Evolutionary conservation across 1,140 invertebrate genomes (phyloP), one percentile per base, ranked within the genome.

Genomic region (Hylyphantes graminicola): DNA sequence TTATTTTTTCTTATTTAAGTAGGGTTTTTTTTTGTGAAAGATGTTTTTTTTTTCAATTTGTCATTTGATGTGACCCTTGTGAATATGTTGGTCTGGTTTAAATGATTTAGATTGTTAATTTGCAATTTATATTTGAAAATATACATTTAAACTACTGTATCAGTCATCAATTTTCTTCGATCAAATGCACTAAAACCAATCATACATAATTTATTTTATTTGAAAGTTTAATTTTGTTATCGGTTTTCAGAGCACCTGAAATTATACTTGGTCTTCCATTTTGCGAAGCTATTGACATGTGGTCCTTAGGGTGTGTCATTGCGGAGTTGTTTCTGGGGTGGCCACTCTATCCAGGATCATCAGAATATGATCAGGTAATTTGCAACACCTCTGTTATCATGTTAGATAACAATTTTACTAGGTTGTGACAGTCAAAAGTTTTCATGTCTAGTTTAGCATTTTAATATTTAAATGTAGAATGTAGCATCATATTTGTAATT

Each of bases 241-340:
- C 76, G 10, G 53, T 72, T 85, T 87, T 35, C 88, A 92, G 98
- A 86, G 98, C 98, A 48, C 98, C 98, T 0, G 98, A 99, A 91
- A 99, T 99, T 88, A 98, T 99, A 89, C 92, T 99, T 68, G 98
- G 94, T 82, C 91, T 99, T 87, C 98, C 97, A 70, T 99, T 99
- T 91, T 98, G 97, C 92, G 98, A 99, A 91, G 97, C 98, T 6
- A 99, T 99, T 87, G 98, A 99, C 90, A 99, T 99, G 98, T 99
- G 98, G 98, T 99, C 98, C 0, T 92, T 99, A 78, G 98, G 98
- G 35, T 99, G 98, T 91, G 98, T 99, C 76, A 98, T 99, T 21
- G 98, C 98, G 4, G 98, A 99, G 90, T 92, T 99, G 72, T 99
- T 99, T 91, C 92, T 99, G 17, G 98, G 98, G 82, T 99, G 98